Conservation (phyloP, 2,888 invertebrate species). For the Dexiosoma caninum region DNA sequence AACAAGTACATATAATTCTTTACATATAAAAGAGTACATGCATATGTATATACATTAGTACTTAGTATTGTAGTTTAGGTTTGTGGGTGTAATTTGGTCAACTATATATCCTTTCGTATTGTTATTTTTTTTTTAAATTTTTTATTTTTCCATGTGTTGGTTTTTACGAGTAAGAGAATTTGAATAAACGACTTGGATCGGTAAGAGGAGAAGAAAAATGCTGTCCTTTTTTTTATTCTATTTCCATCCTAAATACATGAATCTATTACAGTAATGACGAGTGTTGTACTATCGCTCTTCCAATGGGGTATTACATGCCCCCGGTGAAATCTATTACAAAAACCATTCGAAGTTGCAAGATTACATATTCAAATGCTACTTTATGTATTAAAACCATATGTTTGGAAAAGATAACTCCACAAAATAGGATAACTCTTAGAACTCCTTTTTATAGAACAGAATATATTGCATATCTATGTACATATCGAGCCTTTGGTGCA, state of each 20-base stretch:
- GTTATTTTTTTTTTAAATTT: not conserved
- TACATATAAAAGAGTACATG: too few relatives aligned
- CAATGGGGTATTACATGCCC: constrained; percentile 6
- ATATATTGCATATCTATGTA: too few relatives aligned
- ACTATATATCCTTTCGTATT: constrained; percentile 1
- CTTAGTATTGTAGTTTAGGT: constrained; percentile 15
- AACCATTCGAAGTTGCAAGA: too few relatives aligned
- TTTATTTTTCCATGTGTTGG: not conserved
- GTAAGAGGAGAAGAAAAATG: constrained; percentile 11
- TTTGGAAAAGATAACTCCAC: too few relatives aligned
- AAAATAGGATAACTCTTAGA: too few relatives aligned
- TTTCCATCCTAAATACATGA: not conserved
- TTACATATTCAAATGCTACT: too few relatives aligned
- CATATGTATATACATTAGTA: not conserved
- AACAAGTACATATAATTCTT: not conserved
- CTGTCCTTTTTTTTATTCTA: not conserved
- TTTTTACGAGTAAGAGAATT: constrained; percentile 15
- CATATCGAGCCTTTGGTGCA: too few relatives aligned
- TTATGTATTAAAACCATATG: too few relatives aligned
- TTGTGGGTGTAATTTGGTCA: not conserved
- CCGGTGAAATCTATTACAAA: too few relatives aligned
- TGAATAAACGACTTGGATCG: constrained; percentile 37
- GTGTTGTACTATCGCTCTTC: constrained; percentile 16
- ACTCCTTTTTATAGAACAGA: too few relatives aligned
- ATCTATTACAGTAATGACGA: constrained; percentile 19